Percentiles rank a stretch among this genome's conserved stretches.
Evolutionary conservation across 92 coral and sea anemone species (phyloP).

Genomic region (Pocillopora meandrina): DNA sequence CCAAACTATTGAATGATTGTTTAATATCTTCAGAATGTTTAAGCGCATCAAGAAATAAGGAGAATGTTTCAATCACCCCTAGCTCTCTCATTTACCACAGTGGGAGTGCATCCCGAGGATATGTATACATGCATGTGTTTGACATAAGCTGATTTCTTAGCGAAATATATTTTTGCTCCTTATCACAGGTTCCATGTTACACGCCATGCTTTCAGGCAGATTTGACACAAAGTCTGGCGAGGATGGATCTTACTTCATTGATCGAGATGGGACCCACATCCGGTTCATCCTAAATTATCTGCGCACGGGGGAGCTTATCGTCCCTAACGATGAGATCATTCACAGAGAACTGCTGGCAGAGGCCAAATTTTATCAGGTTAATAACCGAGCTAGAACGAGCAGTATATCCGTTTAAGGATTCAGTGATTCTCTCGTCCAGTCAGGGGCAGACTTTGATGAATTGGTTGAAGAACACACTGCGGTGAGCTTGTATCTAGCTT

Average conservation of each 20-base stretch:
- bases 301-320: constrained; percentile 64
- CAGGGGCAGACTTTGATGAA: constrained; percentile 16
- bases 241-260: constrained; percentile 80
- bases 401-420: constrained; percentile 4
- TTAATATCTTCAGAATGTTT: no score
- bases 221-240: constrained; percentile 72
- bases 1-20: no score
- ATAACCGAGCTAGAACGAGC: background rate
- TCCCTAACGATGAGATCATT: constrained; percentile 53
- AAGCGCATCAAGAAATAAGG: no score
- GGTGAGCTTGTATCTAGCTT: constrained; percentile 31
- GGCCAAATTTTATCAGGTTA: constrained; percentile 33
- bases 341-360: constrained; percentile 61
- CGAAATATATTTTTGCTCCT: background rate
- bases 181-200: constrained; percentile 28
- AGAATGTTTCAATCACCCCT: no score
- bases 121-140: background rate
- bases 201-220: constrained; percentile 42
- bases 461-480: constrained; percentile 49
- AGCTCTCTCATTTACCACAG: no score
- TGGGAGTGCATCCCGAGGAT: background rate
- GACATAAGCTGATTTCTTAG: background rate
- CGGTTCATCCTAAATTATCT: constrained; percentile 78
- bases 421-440: constrained; percentile 36
- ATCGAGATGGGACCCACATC: constrained; percentile 76